These are phyloP conservation scores for Ferrisia virgata DNA, from an alignment of 2,888 invertebrate genomes.

Conservation along the genomic window DNA sequence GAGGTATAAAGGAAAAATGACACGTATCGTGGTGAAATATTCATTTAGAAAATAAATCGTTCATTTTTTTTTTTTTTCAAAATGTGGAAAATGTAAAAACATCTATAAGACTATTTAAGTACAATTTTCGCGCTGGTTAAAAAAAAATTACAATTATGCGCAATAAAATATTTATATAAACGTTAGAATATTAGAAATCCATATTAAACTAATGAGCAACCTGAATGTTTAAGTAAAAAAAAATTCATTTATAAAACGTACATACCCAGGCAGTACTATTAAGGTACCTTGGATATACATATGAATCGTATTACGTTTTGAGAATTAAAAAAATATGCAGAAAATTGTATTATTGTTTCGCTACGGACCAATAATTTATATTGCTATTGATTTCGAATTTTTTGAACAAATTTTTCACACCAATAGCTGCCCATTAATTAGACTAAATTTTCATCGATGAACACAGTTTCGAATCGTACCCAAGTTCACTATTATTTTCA, in stretches of 20 bases:
- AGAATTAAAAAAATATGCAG: conserved; percentile 8
- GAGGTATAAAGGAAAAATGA: neutral
- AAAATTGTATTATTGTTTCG: neutral
- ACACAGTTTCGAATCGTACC: neutral
- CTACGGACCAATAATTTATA: conserved; percentile 16
- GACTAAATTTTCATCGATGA: neutral
- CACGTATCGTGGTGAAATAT: conserved; percentile 10
- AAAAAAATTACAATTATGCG: neutral
- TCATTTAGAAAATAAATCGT: neutral
- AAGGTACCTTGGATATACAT: neutral
- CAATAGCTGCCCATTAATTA: neutral
- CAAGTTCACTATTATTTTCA: too few species aligned
- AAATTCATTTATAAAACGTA: neutral
- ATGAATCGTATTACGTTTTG: too few species aligned
- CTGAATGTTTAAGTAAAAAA: conserved; percentile 10
- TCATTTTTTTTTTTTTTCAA: neutral
- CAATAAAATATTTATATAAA: conserved; percentile 8
- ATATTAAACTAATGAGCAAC: conserved; percentile 23
- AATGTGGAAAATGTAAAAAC: neutral
- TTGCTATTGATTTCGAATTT: neutral
- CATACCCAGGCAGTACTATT: neutral
- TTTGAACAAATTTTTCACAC: neutral
- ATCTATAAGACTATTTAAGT: conserved; percentile 3
- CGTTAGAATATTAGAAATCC: conserved; percentile 14
- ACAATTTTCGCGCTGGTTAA: conserved; percentile 6